Evolutionary conservation across 2,797 vertebrate genomes (phyloP), one percentile per base, ranked within the genome.

Genomic region (Micrastur ruficollis): DNA sequence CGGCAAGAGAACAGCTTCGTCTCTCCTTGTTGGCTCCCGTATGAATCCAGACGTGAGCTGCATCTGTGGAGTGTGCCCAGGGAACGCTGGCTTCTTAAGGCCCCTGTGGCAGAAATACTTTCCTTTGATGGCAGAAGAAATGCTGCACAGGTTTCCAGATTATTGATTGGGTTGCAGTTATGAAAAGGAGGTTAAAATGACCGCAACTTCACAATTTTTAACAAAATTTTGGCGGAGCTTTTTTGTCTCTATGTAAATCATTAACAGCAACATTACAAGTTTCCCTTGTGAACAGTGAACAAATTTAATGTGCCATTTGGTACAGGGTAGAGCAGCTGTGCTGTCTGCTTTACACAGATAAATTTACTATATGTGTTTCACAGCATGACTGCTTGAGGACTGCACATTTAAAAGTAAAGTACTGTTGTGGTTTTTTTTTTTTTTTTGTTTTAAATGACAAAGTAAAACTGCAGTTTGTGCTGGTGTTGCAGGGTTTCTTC

Each of bases 201-300:
- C 56, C 0, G 0, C 40, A 46, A 7, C 26, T 32, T 85, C 50
- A 65, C 19, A 63, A 34, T 75, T 96, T 81, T 67, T 22, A 44
- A 86, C 47, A 87, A 90, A 80, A 92, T 66, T 88, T 85, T 75
- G 47, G 29, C 31, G 76, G 67, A 86, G 25, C 36, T 63, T 18
- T 52, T 93, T 87, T 92, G 68, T 73, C 31, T 32, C 25, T 32
- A 1, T 58, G 83, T 96, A 83, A 95, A 93, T 94, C 46, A 90
- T 96, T 96, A 95, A 96, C 86, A 74, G 67, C 13, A 68, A 27
- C 6, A 6, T 91, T 70, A 36, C 1, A 4, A 68, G 19, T 71
- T 76, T 71, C 17, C 20, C 31, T 31, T 59, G 61, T 92, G 56
- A 93, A 82, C 34, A 47, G 62, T 63, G 88, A 83, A 49, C 46